A percentile compares a stretch with the other conserved stretches of the same genome.
These are phyloP conservation scores for Paracanthobrama guichenoti DNA, from an alignment of 2,113 vertebrate genomes.

Conservation along the genomic window DNA sequence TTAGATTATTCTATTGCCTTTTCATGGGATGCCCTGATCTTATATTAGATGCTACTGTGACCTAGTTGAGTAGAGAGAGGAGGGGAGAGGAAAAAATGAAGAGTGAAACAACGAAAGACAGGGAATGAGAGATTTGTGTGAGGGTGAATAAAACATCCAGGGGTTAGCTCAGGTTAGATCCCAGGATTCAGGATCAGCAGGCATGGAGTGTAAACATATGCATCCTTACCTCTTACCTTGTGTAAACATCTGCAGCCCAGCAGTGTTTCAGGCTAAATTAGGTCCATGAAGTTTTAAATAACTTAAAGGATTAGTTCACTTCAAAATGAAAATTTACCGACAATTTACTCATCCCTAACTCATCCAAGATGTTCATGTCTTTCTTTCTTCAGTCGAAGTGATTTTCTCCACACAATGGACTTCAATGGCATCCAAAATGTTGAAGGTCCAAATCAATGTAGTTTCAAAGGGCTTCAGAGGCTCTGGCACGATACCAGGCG, in stretches of 20 bases:
- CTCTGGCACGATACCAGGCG: too few relatives aligned
- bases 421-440: too few relatives aligned
- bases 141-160: conserved; percentile 36
- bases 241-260: conserved; percentile 26
- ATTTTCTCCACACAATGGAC: too few relatives aligned
- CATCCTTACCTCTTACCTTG: conserved; percentile 16
- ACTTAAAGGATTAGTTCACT: too few relatives aligned
- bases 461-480: too few relatives aligned
- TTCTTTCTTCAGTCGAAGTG: too few relatives aligned
- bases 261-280: conserved; percentile 2
- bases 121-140: conserved; percentile 28
- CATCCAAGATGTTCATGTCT: too few relatives aligned
- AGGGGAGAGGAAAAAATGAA: conserved; percentile 29
- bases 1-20: conserved; percentile 19
- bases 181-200: conserved; percentile 21
- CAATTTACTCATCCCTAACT: too few relatives aligned
- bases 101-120: conserved; percentile 38
- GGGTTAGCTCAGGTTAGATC: conserved; percentile 28
- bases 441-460: too few relatives aligned
- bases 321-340: too few relatives aligned
- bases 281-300: not conserved
- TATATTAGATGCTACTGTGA: conserved; percentile 43
- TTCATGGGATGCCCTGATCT: conserved; percentile 48
- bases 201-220: conserved; percentile 36
- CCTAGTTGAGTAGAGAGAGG: conserved; percentile 47